phyloP scores from a whole-genome alignment of 2,888 invertebrate genomes.

The Trachelus iudaicus region DNA sequence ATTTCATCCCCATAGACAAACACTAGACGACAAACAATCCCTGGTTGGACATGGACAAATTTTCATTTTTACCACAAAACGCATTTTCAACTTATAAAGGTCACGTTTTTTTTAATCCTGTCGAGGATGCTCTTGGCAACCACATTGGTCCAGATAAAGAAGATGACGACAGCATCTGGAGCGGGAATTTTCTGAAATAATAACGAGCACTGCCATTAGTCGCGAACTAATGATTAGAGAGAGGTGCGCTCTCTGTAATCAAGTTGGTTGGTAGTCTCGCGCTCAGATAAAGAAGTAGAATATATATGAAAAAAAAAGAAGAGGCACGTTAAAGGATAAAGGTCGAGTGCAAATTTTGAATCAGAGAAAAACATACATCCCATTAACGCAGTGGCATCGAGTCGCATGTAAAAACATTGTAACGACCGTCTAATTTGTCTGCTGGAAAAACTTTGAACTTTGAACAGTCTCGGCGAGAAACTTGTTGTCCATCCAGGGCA shows the following conservation, averaged over 20 bases:
- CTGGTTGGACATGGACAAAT: not conserved
- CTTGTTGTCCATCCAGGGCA: not conserved
- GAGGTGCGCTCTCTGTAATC: not conserved
- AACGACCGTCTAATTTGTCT: not conserved
- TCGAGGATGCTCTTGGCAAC: not conserved
- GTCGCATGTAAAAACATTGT: not conserved
- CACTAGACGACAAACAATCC: not conserved
- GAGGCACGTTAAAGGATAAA: conserved; percentile 15
- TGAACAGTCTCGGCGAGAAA: not conserved
- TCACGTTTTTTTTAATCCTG: not conserved
- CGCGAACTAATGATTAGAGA: conserved; percentile 33
- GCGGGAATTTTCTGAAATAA: conserved; percentile 27
- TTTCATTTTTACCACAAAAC: not conserved
- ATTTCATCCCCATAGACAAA: not conserved
- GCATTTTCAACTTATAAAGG: not conserved
- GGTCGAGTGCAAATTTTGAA: conserved; percentile 8
- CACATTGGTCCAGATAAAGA: not conserved
- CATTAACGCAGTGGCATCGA: not conserved
- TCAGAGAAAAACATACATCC: not conserved
- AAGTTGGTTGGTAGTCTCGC: not conserved
- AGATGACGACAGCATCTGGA: not conserved
- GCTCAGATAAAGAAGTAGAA: not conserved
- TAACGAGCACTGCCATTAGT: conserved; percentile 35
- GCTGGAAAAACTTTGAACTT: not conserved
- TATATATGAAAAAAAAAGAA: not conserved